Percentiles rank a stretch among this genome's conserved stretches.
Evolutionary conservation across 1,140 invertebrate species (phyloP).

Genomic region (Sipha flava): DNA sequence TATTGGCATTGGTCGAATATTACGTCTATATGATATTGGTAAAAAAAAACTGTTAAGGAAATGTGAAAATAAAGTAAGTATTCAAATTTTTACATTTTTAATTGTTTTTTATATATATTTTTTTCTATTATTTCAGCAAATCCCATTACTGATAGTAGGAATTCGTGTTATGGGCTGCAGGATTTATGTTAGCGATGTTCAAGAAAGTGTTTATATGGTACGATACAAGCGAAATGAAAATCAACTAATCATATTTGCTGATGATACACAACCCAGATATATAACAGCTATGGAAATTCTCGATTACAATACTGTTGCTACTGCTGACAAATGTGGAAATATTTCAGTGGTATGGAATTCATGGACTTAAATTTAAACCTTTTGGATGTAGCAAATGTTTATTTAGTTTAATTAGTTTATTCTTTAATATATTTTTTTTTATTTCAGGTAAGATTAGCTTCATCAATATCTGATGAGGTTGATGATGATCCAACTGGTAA

Average conservation of each 20-base stretch:
- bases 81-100: neutral
- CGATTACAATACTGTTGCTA: slow-evolving; percentile 94
- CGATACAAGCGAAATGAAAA: slow-evolving; percentile 93
- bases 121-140: slow-evolving; percentile 56
- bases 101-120: slow-evolving; percentile 8
- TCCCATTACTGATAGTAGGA: slow-evolving; percentile 88
- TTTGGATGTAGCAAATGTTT: too few relatives aligned
- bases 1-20: slow-evolving; percentile 82
- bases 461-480: slow-evolving; percentile 89
- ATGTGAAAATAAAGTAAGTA: slow-evolving; percentile 88
- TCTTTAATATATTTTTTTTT: slow-evolving; percentile 12
- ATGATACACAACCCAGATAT: slow-evolving; percentile 95
- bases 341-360: slow-evolving; percentile 66
- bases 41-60: slow-evolving; percentile 94
- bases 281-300: slow-evolving; percentile 85
- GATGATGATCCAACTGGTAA: slow-evolving; percentile 99
- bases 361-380: neutral
- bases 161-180: slow-evolving; percentile 89
- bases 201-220: slow-evolving; percentile 95
- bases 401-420: too few relatives aligned
- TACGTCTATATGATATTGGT: slow-evolving; percentile 93
- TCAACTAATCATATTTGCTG: slow-evolving; percentile 95
- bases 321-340: slow-evolving; percentile 99
- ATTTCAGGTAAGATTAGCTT: slow-evolving; percentile 66
- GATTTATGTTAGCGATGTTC: slow-evolving; percentile 90